Percentiles rank a stretch among this genome's conserved stretches.
Conservation (phyloP, 2,888 invertebrate genomes). For the Parnassius glacialis region DNA sequence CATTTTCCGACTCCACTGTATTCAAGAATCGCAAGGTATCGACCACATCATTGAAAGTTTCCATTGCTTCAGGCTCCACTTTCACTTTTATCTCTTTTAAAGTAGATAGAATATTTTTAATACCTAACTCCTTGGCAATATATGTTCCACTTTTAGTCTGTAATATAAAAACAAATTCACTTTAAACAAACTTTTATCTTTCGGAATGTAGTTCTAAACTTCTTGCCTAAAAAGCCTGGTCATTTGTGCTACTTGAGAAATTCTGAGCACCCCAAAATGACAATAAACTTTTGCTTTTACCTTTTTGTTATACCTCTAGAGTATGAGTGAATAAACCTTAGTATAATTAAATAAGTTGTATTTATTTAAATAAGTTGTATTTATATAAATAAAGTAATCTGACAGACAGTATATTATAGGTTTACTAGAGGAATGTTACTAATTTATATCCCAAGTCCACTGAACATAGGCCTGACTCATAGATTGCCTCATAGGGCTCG, state of each 20-base stretch:
- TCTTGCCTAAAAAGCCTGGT: no score
- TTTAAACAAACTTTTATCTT: neutral
- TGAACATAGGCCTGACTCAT: no score
- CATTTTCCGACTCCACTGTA: constrained; percentile 62
- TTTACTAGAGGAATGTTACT: no score
- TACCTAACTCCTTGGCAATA: constrained; percentile 74
- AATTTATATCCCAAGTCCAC: no score
- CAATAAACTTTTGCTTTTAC: no score
- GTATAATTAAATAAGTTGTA: neutral
- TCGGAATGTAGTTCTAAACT: no score
- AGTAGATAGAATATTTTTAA: constrained; percentile 57
- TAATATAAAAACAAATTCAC: constrained; percentile 35
- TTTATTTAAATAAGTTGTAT: neutral
- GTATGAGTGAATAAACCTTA: no score
- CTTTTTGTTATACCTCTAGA: no score
- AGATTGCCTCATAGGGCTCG: no score
- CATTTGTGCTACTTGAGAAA: no score
- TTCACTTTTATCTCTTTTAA: constrained; percentile 63
- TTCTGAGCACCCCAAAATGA: no score
- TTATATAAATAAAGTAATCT: neutral
- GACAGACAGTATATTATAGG: neutral
- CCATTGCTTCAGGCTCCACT: constrained; percentile 59
- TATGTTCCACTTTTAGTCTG: constrained; percentile 78
- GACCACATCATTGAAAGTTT: constrained; percentile 66
- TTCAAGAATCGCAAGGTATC: constrained; percentile 64